phyloP scores from a whole-genome alignment of 2,113 vertebrate genomes.

The Cheirogaleus medius region DNA sequence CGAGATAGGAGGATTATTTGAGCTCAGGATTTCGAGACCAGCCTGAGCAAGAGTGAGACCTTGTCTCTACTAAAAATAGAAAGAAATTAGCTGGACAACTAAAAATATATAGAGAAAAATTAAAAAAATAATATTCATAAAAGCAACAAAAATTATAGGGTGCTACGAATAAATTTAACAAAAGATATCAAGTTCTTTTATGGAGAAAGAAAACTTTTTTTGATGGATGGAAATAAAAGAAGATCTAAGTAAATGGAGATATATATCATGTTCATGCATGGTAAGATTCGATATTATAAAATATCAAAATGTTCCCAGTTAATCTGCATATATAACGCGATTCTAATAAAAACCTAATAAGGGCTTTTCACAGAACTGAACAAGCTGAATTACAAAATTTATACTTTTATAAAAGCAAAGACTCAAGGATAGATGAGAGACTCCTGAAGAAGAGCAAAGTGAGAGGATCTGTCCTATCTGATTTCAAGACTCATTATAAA shows the following conservation, averaged over 20 bases:
- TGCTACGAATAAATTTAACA: not conserved
- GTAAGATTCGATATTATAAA: conserved; percentile 23
- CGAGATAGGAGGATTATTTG: too few relatives aligned
- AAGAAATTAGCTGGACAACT: too few relatives aligned
- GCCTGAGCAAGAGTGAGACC: too few relatives aligned
- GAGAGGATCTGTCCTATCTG: not conserved
- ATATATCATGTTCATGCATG: not conserved
- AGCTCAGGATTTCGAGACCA: too few relatives aligned
- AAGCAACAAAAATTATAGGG: not conserved
- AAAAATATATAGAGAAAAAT: too few relatives aligned
- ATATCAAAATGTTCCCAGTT: not conserved
- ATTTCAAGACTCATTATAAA: not conserved
- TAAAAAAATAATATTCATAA: not conserved
- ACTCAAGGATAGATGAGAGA: not conserved
- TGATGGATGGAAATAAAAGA: not conserved
- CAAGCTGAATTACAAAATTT: conserved; percentile 23
- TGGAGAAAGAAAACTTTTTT: not conserved
- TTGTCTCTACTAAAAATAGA: too few relatives aligned
- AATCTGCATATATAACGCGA: not conserved
- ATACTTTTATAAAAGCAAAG: conserved; percentile 11
- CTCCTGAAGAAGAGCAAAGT: not conserved
- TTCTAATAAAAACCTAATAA: conserved; percentile 1
- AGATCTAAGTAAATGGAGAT: not conserved
- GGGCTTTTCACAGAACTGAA: not conserved
- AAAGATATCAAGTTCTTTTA: not conserved